phyloP scores from a whole-genome alignment of 2,888 invertebrate species.

The Lamproptera curius region DNA sequence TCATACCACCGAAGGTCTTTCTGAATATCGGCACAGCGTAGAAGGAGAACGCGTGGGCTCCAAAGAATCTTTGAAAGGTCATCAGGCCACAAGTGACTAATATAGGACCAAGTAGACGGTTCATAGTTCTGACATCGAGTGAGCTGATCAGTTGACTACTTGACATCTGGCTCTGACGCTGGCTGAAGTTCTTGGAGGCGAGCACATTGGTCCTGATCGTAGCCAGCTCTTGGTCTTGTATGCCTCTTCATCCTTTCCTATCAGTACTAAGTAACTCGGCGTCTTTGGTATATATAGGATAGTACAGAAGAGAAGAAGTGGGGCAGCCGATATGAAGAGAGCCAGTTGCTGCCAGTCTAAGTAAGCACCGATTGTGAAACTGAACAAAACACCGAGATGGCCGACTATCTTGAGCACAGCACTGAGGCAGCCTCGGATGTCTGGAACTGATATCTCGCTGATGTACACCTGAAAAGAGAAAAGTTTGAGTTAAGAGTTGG shows the following conservation, averaged over 20 bases:
- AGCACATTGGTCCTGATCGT: constrained; percentile 84
- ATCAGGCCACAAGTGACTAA: constrained; percentile 90
- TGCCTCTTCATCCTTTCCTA: constrained; percentile 83
- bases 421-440: constrained; percentile 91
- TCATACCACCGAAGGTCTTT: constrained; percentile 88
- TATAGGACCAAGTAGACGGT: constrained; percentile 82
- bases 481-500: background rate
- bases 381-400: constrained; percentile 90
- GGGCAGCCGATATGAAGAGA: constrained; percentile 86
- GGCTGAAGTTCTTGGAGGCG: constrained; percentile 72
- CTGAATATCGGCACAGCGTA: constrained; percentile 93
- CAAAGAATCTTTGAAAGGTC: constrained; percentile 92
- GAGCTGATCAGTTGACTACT: constrained; percentile 62
- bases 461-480: constrained; percentile 87
- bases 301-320: constrained; percentile 85
- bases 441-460: constrained; percentile 93
- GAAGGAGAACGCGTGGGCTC: constrained; percentile 90
- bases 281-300: constrained; percentile 92
- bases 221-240: constrained; percentile 82
- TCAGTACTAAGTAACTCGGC: constrained; percentile 88
- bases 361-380: constrained; percentile 90
- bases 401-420: constrained; percentile 91
- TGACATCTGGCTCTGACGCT: constrained; percentile 65
- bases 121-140: constrained; percentile 65
- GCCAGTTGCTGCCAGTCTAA: constrained; percentile 92